A percentile compares a stretch with the other conserved stretches of the same genome.
Conservation (phyloP, 2,113 vertebrate species). For the Tapirus terrestris region DNA sequence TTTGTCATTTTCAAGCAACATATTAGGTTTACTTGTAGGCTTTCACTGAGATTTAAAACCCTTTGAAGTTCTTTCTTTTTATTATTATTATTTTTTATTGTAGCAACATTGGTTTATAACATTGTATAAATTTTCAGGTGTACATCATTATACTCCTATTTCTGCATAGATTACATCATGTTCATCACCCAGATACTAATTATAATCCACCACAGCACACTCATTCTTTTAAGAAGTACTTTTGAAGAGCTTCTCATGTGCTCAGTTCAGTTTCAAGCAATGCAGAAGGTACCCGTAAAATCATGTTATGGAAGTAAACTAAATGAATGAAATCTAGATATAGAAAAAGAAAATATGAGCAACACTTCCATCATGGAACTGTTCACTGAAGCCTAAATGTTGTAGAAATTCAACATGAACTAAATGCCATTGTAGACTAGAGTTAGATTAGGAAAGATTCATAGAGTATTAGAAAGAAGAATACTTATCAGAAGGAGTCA, state of each 20-base stretch:
- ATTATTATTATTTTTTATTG: too few relatives aligned
- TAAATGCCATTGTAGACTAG: neutral
- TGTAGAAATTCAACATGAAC: neutral
- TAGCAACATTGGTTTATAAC: too few relatives aligned
- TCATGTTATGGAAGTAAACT: neutral
- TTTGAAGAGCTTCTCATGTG: neutral
- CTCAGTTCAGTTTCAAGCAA: neutral
- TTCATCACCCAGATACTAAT: too few relatives aligned
- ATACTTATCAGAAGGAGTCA: neutral
- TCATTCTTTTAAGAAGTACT: neutral
- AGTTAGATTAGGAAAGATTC: neutral
- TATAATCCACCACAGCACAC: too few relatives aligned
- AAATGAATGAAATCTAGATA: neutral
- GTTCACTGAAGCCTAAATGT: neutral
- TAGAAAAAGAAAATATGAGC: neutral
- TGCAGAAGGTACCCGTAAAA: neutral
- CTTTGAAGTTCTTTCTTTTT: neutral
- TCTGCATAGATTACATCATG: too few relatives aligned
- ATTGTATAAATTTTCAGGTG: too few relatives aligned
- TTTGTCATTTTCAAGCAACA: neutral
- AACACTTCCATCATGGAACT: neutral
- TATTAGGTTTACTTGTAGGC: neutral
- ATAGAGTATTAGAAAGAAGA: neutral
- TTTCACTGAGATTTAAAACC: neutral
- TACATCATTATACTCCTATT: too few relatives aligned